Conservation (phyloP, 1,140 invertebrate species). For the Parasteatoda tepidariorum region DNA sequence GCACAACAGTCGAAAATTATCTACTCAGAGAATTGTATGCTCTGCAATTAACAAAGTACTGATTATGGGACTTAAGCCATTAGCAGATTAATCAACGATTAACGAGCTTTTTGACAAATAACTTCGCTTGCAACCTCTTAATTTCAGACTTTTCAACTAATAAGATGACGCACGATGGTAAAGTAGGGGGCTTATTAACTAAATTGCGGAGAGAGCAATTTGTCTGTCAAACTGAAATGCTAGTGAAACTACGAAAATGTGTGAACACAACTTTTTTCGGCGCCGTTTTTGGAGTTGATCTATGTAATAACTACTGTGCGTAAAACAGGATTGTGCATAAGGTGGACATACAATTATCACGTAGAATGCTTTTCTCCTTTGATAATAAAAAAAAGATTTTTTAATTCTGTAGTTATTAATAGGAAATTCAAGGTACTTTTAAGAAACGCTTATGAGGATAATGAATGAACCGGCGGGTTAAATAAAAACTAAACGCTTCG, state of each 20-base stretch:
- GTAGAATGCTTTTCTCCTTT: conserved; percentile 42
- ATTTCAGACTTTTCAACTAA: conserved; percentile 58
- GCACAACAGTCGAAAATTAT: conserved; percentile 49
- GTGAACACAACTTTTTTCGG: conserved; percentile 59
- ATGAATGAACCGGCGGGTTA: conserved; percentile 43
- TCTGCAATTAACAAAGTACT: conserved; percentile 55
- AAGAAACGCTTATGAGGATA: conserved; percentile 51
- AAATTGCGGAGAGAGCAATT: conserved; percentile 55
- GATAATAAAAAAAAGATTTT: conserved; percentile 35
- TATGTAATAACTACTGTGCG: conserved; percentile 35
- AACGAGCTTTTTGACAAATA: conserved; percentile 59
- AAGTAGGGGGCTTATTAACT: conserved; percentile 56
- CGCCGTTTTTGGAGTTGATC: conserved; percentile 35
- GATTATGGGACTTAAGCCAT: conserved; percentile 59
- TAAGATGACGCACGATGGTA: conserved; percentile 47
- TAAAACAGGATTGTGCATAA: conserved; percentile 19
- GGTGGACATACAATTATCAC: conserved; percentile 56
- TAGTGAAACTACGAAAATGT: conserved; percentile 53
- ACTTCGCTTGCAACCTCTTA: conserved; percentile 51
- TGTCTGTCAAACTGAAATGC: conserved; percentile 52
- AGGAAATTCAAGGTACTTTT: conserved; percentile 42
- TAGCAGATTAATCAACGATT: conserved; percentile 59
- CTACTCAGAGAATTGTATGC: conserved; percentile 43
- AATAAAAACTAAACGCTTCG: conserved; percentile 20
- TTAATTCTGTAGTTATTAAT: conserved; percentile 57